Evolutionary conservation across 2,888 invertebrate genomes (phyloP), one percentile per base, ranked within the genome.

Genomic region (Drosophila mimica): DNA sequence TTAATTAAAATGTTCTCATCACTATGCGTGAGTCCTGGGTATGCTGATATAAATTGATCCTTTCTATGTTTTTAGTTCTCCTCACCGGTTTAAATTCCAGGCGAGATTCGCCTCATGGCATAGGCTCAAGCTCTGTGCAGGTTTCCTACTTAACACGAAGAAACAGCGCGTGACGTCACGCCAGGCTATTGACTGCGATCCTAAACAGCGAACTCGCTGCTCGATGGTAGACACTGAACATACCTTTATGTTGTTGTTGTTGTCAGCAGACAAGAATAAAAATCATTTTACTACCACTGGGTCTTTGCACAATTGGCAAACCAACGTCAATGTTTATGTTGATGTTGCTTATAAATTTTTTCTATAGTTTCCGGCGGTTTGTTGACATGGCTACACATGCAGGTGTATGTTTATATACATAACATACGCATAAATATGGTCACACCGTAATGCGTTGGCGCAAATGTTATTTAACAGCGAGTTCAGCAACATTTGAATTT

Each of bases 1-100:
- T 88, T 85, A 88, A 82, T 89, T 88, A 73, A 65, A 76, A 70
- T 74, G 71, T 78, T 82, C 72, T 76, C 83, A 76, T 38, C 71
- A 57, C 48, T 30, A 53, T 57, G 64, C 48, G 31, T 48, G 49
- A 61, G 57, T 73, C 74, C 77, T 79, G 48, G 17, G 17, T n/a
- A 40, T 25, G 17, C 3, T 46, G 13, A 52, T 31, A 15, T 15
- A 15, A 38, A 40, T 15, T 20, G 30, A 34, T 49, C 9, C n/a
- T 40, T 53, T 20, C 4, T 30, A n/a, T 30, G 11, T 17, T 11
- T 3, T 7, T 3, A 13, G 25, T 25, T 56, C 17, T 28, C 13
- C 17, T 17, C 17, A 28, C 28, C 36, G 33, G 20, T 25, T 17
- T 9, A 33, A 20, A 25, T 53, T 38, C 25, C 46, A 48, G 54